A percentile compares a stretch with the other conserved stretches of the same genome.
Conservation (phyloP, 2,888 invertebrate genomes). For the Lasioglossum morio region DNA sequence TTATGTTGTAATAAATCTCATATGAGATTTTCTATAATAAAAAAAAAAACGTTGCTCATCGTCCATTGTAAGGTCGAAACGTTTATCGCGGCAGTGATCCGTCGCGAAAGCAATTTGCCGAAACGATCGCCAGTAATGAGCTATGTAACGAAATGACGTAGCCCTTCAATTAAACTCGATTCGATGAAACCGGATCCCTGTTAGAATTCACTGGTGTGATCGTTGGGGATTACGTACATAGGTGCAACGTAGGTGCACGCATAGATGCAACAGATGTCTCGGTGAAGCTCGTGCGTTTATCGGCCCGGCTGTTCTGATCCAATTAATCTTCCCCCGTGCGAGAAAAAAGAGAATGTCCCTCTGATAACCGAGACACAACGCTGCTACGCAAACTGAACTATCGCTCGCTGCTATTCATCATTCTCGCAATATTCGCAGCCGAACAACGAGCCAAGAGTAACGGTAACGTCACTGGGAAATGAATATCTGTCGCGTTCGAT, state of each 20-base stretch:
- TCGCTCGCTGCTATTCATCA: neutral
- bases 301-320: slow-evolving; percentile 19
- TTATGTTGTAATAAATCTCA: too few species aligned
- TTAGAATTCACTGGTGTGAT: slow-evolving; percentile 46
- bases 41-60: too few species aligned
- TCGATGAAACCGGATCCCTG: slow-evolving; percentile 25
- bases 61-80: neutral
- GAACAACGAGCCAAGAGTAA: neutral
- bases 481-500: neutral
- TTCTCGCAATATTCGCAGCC: neutral
- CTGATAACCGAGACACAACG: slow-evolving; percentile 13
- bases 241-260: slow-evolving; percentile 14
- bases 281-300: slow-evolving; percentile 24
- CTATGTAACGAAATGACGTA: slow-evolving; percentile 20
- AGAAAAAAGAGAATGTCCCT: slow-evolving; percentile 2
- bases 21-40: too few species aligned
- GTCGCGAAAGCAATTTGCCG: slow-evolving; percentile 29
- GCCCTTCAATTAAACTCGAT: slow-evolving; percentile 14
- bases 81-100: slow-evolving; percentile 17
- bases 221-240: neutral
- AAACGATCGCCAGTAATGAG: slow-evolving; percentile 30
- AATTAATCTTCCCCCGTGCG: slow-evolving; percentile 19
- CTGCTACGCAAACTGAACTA: slow-evolving; percentile 11
- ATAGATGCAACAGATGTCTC: slow-evolving; percentile 61
- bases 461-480: neutral